Evolutionary conservation across 2,888 invertebrate genomes (phyloP).

Genomic region (Megastigmus dorsalis): DNA sequence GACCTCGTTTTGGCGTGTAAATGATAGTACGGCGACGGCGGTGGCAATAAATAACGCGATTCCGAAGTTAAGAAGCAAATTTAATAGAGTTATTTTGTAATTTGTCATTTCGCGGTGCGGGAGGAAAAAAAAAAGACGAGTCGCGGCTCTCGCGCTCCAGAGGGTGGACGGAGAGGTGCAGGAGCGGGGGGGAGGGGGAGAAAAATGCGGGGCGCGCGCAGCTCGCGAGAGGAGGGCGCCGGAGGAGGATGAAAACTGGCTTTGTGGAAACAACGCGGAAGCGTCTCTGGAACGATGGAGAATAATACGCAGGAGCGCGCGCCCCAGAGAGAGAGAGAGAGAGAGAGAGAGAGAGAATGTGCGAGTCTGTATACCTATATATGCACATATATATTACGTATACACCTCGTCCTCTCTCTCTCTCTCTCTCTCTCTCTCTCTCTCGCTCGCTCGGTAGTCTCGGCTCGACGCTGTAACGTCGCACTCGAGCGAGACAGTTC

Average conservation of each 20-base stretch:
- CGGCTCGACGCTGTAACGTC: slow-evolving; percentile 18
- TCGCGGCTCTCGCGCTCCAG: no score
- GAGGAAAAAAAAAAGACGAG: not conserved
- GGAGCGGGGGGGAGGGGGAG: not conserved
- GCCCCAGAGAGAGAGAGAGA: not conserved
- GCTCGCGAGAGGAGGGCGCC: not conserved
- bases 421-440: slow-evolving; percentile 3
- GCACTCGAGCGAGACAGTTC: slow-evolving; percentile 54
- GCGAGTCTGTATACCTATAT: not conserved
- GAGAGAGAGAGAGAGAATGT: not conserved
- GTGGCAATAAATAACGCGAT: slow-evolving; percentile 35
- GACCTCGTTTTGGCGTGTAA: no score
- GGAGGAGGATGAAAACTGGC: slow-evolving; percentile 30
- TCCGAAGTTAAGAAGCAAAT: slow-evolving; percentile 47
- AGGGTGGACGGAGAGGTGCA: not conserved
- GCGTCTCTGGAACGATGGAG: slow-evolving; percentile 46
- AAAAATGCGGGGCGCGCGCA: no score
- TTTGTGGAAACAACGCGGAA: slow-evolving; percentile 43
- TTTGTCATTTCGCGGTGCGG: slow-evolving; percentile 53
- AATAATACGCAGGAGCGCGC: slow-evolving; percentile 46
- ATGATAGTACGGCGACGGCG: not conserved
- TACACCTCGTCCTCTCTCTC: not conserved
- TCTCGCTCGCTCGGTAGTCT: slow-evolving; percentile 1
- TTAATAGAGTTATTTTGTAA: slow-evolving; percentile 52
- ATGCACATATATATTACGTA: not conserved